Percentiles rank a stretch among this genome's conserved stretches.
phyloP scores from a whole-genome alignment of 2,888 invertebrate genomes.

The Aphidius colemani region DNA sequence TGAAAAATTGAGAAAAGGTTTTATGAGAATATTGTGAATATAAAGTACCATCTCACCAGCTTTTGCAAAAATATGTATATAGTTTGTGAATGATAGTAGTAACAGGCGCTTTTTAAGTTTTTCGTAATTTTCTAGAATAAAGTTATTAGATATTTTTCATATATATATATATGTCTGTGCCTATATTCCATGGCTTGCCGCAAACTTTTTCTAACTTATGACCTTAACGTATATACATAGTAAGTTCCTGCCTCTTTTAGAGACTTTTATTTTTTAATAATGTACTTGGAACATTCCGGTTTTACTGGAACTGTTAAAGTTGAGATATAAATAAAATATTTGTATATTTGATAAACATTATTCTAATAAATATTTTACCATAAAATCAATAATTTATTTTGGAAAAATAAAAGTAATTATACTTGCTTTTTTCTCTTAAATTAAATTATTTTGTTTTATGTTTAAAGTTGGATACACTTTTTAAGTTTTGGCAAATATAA shows the following conservation, averaged over 20 bases:
- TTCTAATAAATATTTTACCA: not conserved
- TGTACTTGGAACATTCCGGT: slow-evolving; percentile 12
- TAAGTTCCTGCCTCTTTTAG: slow-evolving; percentile 16
- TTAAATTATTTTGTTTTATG: too few relatives aligned
- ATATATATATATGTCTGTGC: slow-evolving; percentile 15
- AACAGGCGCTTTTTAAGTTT: slow-evolving; percentile 48
- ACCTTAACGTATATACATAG: slow-evolving; percentile 30
- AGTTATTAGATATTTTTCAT: slow-evolving; percentile 39
- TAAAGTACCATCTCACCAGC: too few relatives aligned
- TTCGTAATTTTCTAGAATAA: slow-evolving; percentile 50
- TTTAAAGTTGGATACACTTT: too few relatives aligned
- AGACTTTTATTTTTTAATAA: not conserved
- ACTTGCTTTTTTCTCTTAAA: too few relatives aligned
- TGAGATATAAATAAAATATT: not conserved
- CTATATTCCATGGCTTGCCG: slow-evolving; percentile 26
- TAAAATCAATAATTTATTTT: too few relatives aligned
- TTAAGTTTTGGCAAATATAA: too few relatives aligned
- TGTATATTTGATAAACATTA: not conserved
- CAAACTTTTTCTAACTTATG: slow-evolving; percentile 38
- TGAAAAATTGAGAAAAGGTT: too few relatives aligned
- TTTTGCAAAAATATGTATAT: too few relatives aligned
- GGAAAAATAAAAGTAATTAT: too few relatives aligned
- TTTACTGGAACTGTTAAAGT: slow-evolving; percentile 5
- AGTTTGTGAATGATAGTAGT: slow-evolving; percentile 26
- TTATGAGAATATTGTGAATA: too few relatives aligned